Evolutionary conservation across 2,113 vertebrate genomes (phyloP).

Genomic region (Tenebrosternarchus preto): DNA sequence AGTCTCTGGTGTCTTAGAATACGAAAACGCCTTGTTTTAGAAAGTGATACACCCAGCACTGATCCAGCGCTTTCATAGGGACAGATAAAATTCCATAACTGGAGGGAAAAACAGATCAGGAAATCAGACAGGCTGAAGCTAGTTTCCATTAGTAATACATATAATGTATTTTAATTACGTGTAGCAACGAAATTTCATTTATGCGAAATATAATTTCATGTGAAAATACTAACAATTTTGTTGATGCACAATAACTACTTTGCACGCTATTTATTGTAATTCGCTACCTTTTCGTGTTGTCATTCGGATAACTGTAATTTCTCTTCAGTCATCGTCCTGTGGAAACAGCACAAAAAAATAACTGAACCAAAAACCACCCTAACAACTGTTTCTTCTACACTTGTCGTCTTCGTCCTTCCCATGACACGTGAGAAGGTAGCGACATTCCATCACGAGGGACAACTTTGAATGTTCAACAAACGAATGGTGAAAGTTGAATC

Average conservation of each 20-base stretch:
- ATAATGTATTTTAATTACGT: not conserved
- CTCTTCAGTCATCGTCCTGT: not conserved
- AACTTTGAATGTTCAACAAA: not conserved
- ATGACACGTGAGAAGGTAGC: not conserved
- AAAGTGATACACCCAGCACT: not conserved
- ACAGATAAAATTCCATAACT: constrained; percentile 44
- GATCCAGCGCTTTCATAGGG: constrained; percentile 9
- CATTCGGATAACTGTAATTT: too few species aligned
- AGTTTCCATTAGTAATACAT: not conserved
- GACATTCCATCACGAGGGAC: not conserved
- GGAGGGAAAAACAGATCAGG: constrained; percentile 31
- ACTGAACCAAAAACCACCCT: not conserved
- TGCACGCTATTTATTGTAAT: too few species aligned
- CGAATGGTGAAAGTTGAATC: not conserved
- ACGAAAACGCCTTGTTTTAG: constrained; percentile 26
- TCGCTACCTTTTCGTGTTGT: too few species aligned
- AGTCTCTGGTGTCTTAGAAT: constrained; percentile 26
- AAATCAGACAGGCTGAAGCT: constrained; percentile 15
- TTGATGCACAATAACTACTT: too few species aligned
- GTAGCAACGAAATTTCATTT: too few species aligned
- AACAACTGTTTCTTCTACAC: not conserved
- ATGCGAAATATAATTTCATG: too few species aligned
- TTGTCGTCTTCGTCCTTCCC: too few species aligned
- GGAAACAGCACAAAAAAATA: not conserved
- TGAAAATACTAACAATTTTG: too few species aligned